Conservation (phyloP, 2,113 vertebrate genomes). For the Laticauda colubrina region DNA sequence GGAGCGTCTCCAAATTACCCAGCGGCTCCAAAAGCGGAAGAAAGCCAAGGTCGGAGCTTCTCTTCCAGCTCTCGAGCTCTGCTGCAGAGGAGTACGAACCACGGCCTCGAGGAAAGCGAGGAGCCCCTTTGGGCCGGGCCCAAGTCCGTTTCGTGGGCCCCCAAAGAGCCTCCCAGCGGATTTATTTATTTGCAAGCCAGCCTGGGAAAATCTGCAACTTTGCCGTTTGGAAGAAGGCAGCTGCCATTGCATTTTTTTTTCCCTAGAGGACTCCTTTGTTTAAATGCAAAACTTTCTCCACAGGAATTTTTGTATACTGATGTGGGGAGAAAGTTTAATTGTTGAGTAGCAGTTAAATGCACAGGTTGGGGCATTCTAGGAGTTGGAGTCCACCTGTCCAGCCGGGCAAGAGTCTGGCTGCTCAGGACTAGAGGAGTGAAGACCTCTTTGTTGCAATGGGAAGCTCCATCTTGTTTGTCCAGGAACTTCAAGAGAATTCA, state of each 20-base stretch:
- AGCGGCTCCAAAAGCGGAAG: neutral
- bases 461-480: neutral
- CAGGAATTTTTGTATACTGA: neutral
- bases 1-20: neutral
- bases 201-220: neutral
- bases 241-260: neutral
- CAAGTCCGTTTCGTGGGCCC: neutral
- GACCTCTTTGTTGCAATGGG: neutral
- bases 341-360: neutral
- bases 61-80: too few relatives aligned
- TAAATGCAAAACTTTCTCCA: neutral
- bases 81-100: neutral
- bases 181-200: neutral
- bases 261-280: neutral
- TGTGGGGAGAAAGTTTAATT: neutral
- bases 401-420: neutral
- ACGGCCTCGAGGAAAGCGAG: neutral
- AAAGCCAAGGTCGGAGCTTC: neutral
- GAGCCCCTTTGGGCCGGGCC: neutral
- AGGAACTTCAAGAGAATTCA: neutral
- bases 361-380: neutral
- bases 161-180: neutral
- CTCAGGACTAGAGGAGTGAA: fast-evolving
- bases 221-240: neutral
- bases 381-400: neutral